A percentile compares a stretch with the other conserved stretches of the same genome.
These are phyloP conservation scores for Bombycilla garrulus DNA, from an alignment of 2,113 vertebrate genomes.

Conservation along the genomic window DNA sequence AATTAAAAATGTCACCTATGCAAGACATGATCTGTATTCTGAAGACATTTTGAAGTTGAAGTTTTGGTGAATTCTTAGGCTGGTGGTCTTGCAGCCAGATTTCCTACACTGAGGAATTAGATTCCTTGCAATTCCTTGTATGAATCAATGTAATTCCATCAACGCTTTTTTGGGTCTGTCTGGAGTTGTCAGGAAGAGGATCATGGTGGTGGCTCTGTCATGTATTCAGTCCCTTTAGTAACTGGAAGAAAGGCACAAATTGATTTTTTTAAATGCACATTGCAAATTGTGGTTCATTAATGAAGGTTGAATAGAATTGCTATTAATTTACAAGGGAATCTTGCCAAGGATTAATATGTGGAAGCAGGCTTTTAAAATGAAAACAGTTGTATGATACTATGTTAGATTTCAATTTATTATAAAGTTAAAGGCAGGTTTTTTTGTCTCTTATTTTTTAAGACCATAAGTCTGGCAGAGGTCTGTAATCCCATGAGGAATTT, in stretches of 20 bases:
- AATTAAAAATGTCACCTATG: not conserved
- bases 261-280: not conserved
- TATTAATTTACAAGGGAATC: not conserved
- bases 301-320: not conserved
- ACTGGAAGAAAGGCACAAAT: not conserved
- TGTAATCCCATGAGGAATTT: not conserved
- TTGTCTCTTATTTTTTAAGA: not conserved
- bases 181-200: not conserved
- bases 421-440: not conserved
- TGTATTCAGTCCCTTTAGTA: not conserved
- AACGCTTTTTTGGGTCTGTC: not conserved
- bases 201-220: not conserved
- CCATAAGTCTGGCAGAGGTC: not conserved
- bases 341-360: not conserved
- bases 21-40: not conserved
- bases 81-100: not conserved
- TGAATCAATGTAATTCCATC: not conserved
- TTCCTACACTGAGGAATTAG: fast-evolving
- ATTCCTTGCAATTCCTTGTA: not conserved
- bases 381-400: not conserved
- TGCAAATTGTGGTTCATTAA: not conserved
- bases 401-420: not conserved
- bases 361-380: not conserved
- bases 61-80: not conserved
- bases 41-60: not conserved